Percentiles rank a stretch among this genome's conserved stretches.
phyloP scores from a whole-genome alignment of 2,888 invertebrate genomes.

The Steinernema carpocapsae region DNA sequence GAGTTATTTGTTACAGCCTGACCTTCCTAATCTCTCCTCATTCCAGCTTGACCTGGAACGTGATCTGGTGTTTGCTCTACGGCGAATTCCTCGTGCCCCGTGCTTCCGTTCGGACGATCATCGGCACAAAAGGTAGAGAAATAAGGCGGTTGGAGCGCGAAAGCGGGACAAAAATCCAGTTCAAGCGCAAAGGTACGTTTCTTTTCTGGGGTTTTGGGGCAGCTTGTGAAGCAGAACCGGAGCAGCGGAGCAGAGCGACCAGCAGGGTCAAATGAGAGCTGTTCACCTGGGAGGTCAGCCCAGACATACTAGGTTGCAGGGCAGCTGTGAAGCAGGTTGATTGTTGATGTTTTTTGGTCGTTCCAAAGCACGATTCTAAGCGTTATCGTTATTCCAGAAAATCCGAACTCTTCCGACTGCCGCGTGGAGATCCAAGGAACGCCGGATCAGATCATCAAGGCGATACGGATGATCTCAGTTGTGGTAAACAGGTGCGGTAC shows the following conservation, averaged over 20 bases:
- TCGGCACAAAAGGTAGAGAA: constrained; percentile 96
- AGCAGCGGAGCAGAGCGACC: too few species aligned
- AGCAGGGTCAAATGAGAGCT: constrained; percentile 1
- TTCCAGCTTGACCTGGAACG: constrained; percentile 80
- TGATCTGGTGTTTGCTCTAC: constrained; percentile 76
- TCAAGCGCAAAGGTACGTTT: constrained; percentile 76
- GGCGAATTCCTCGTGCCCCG: constrained; percentile 82
- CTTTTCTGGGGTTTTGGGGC: background rate
- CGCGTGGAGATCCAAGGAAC: constrained; percentile 87
- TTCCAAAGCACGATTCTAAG: constrained; percentile 18
- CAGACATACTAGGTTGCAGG: too few species aligned
- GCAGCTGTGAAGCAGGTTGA: too few species aligned
- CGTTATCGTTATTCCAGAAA: constrained; percentile 71
- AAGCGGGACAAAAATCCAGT: constrained; percentile 90
- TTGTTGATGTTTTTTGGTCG: too few species aligned
- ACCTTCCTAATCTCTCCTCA: constrained; percentile 18
- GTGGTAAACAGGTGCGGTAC: constrained; percentile 54
- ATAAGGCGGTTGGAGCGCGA: constrained; percentile 94
- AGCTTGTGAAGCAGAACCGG: too few species aligned
- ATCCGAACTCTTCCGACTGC: constrained; percentile 84
- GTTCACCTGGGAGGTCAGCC: too few species aligned
- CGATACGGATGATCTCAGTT: constrained; percentile 65
- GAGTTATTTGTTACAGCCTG: background rate
- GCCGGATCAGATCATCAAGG: constrained; percentile 74
- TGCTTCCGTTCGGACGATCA: constrained; percentile 91